Evolutionary conservation across 2,113 vertebrate species (phyloP), one percentile per base, ranked within the genome.

Genomic region (Malurus alboscapulatus): DNA sequence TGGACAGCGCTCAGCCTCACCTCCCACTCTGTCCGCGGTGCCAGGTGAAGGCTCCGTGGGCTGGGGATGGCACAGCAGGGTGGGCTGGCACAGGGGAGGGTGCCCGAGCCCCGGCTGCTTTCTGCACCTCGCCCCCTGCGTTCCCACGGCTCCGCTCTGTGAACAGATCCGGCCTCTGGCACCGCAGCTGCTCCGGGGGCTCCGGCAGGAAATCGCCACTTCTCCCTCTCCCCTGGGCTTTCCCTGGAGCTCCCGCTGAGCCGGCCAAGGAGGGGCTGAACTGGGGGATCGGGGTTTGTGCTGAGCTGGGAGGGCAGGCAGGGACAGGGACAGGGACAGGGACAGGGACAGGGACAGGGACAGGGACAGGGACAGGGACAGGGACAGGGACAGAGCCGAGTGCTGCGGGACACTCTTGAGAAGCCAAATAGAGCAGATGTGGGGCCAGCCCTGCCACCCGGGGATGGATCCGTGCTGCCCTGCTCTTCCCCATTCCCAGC

Each of bases 11-110:
- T 67, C 44, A 3, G 14, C 74, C 63, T 34, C 44, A 0, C 30
- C 30, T 38, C 51, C 44, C 17, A 0, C 61, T 0, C 25, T 1
- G 1, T 12, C 2, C 1, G 50, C 2, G 2, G 71, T 0, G 3
- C 5, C 6, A 7, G 84, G 29, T 0, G 51, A 25, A 3, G 34
- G 50, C 63, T 95, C 67, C 0, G 13, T 1, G 3, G 10, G 57
- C 38, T 2, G 48, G 16, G 2, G 42, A 3, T 2, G 22, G 54
- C 69, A 9, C 69, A 57, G 42, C 42, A 0, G 59, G 34, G 5
- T 4, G 68, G 68, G 68, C 66, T 34, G 69, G 34, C 9, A 6
- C 26, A 8, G 62, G 40, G 32, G 24, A 42, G 12, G 53, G 30
- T 21, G 73, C 30, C 29, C 0, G 1, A 53, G 69, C 22, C 29